These are phyloP conservation scores for Lasioglossum figueresi DNA, from an alignment of 2,888 invertebrate genomes.

Conservation along the genomic window DNA sequence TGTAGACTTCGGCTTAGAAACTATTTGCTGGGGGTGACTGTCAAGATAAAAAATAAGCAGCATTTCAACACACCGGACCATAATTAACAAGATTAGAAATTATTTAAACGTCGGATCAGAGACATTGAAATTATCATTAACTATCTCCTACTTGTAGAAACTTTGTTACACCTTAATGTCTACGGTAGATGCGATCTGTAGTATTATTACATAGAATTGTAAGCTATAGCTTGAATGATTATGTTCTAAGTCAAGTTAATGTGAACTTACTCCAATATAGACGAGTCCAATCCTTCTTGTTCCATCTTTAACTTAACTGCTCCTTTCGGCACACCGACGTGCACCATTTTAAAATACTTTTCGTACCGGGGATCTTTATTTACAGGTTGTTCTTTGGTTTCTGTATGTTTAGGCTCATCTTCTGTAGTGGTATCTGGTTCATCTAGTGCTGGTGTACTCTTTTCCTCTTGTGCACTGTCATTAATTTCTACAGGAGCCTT, in stretches of 20 bases:
- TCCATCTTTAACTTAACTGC: conserved; percentile 94
- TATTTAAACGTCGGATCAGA: neutral
- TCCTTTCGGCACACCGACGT: conserved; percentile 92
- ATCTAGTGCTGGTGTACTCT: conserved; percentile 60
- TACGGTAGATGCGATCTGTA: neutral
- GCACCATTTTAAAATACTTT: conserved; percentile 95
- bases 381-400: conserved; percentile 63
- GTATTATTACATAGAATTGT: neutral
- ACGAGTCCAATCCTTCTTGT: conserved; percentile 92
- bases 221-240: neutral
- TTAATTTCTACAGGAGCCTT: conserved; percentile 45
- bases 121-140: neutral
- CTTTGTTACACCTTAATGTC: neutral
- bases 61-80: conserved; percentile 17
- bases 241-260: conserved; percentile 32
- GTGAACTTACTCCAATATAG: conserved; percentile 87
- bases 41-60: conserved; percentile 56
- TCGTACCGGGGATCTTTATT: conserved; percentile 88
- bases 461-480: conserved; percentile 57
- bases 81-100: neutral
- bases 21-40: conserved; percentile 75
- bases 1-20: conserved; percentile 68
- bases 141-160: neutral
- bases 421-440: conserved; percentile 71
- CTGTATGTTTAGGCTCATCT: conserved; percentile 48